Base-by-base conservation (phyloP, 2,888 invertebrate genomes). In the Lepetodrilus schrolli region DNA sequence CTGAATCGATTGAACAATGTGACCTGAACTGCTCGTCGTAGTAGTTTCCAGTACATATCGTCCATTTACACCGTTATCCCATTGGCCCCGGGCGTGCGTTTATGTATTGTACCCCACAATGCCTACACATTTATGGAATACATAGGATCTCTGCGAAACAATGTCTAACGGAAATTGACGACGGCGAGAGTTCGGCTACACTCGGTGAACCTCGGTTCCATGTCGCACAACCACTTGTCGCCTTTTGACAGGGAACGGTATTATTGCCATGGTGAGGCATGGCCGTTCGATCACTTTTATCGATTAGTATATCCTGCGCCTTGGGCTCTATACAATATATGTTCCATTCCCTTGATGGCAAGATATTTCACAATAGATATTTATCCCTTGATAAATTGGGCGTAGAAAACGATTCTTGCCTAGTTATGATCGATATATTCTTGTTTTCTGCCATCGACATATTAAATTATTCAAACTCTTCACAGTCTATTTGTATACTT, bases 311-410 rank as follows among this genome's bases (percentile, higher is more conserved):
- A 30, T 58, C 58, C 58, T 30, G 30, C 30, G 30, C 58, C 58
- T 17, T 17, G 17, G 58, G 58, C 30, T 20, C 30, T 30, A 58
- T 26, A 30, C 58, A 58, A 58, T 58, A 58, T 58, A 58, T 34
- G 58, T 58, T 58, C 58, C 17, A 26, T 30, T 30, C 17, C 58
- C 26, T 58, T 58, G 30, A 30, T 58, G 58, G 58, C 26, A 30
- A 58, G 58, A 58, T 58, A 34, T 23, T 58, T 58, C 58, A 58
- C 58, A 58, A 58, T 58, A 58, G 34, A 58, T 58, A 58, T 58
- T 58, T 58, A 58, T 58, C 58, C 58, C 34, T 58, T 58, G 58
- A 58, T 58, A 58, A 58, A 30, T 58, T 58, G 58, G 58, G 17
- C n/a, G 4, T 26, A 58, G 34, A 26, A 58, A 58, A 58, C 58